These are phyloP conservation scores for Tylochromis polylepis DNA, from an alignment of 2,113 vertebrate genomes.

Conservation along the genomic window DNA sequence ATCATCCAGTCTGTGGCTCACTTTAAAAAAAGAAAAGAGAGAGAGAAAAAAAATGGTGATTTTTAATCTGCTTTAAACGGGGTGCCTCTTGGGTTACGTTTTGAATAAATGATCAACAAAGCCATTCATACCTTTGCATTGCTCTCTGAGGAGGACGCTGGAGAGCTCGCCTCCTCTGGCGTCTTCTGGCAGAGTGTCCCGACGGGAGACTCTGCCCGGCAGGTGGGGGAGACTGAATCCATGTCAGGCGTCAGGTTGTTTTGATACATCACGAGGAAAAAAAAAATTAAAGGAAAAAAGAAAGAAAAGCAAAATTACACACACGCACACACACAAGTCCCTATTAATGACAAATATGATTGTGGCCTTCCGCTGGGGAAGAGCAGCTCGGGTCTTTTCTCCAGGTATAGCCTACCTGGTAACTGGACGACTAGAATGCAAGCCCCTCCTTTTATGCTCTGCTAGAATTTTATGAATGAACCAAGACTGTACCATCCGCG, in stretches of 20 bases:
- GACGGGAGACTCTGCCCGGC: constrained; percentile 84
- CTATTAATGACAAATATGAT: constrained; percentile 16
- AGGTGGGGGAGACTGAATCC: constrained; percentile 83
- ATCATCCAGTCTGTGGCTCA: not conserved
- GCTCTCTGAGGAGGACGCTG: constrained; percentile 80
- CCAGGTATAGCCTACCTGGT: constrained; percentile 78
- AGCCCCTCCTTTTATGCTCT: constrained; percentile 79
- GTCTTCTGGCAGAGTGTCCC: constrained; percentile 83
- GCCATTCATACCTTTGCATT: constrained; percentile 79
- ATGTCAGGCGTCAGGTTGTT: constrained; percentile 78
- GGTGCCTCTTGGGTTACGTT: not conserved
- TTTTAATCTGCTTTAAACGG: not conserved
- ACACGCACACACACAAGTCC: not conserved
- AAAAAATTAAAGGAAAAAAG: not conserved
- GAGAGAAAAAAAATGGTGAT: not conserved
- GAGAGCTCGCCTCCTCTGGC: constrained; percentile 78
- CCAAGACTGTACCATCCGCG: constrained; percentile 72
- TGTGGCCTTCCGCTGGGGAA: constrained; percentile 29
- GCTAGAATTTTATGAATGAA: constrained; percentile 84
- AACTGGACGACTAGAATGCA: constrained; percentile 70
- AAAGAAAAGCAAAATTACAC: not conserved
- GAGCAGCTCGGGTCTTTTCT: constrained; percentile 42
- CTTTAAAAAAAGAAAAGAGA: not conserved
- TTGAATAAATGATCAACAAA: constrained; percentile 13
- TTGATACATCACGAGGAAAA: constrained; percentile 72